phyloP scores from a whole-genome alignment of 2,888 invertebrate species.

The Pycnomerus fuliginosus region DNA sequence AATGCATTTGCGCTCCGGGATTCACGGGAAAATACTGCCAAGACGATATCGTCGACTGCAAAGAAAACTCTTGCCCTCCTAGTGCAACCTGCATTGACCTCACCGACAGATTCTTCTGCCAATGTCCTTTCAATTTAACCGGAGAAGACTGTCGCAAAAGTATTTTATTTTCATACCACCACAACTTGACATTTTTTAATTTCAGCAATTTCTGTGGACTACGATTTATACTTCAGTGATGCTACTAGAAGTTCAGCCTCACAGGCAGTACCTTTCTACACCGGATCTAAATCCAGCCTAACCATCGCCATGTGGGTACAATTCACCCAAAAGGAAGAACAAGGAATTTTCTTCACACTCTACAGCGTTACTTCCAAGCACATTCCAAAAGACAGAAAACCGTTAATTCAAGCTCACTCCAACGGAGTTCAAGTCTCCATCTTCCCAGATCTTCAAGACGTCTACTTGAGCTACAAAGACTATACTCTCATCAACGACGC shows the following conservation, averaged over 20 bases:
- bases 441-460: constrained; percentile 84
- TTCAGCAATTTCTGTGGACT: constrained; percentile 94
- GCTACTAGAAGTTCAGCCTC: constrained; percentile 87
- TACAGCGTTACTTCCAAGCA: constrained; percentile 87
- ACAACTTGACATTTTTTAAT: constrained; percentile 2
- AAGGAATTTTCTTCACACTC: constrained; percentile 90
- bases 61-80: constrained; percentile 91
- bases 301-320: constrained; percentile 97
- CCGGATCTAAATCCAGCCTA: constrained; percentile 72
- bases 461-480: constrained; percentile 86
- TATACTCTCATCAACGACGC: constrained; percentile 94
- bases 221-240: constrained; percentile 94
- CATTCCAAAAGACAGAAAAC: constrained; percentile 72
- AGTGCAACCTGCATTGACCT: constrained; percentile 91
- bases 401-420: constrained; percentile 88
- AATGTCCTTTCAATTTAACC: constrained; percentile 95
- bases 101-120: constrained; percentile 89
- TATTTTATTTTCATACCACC: constrained; percentile 50
- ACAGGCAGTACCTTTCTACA: constrained; percentile 88
- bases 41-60: constrained; percentile 87
- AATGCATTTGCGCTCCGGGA: constrained; percentile 83
- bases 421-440: constrained; percentile 90
- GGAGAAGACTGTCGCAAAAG: constrained; percentile 96
- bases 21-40: constrained; percentile 79
- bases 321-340: constrained; percentile 87